These are phyloP conservation scores for Meloe dianella DNA, from an alignment of 2,888 invertebrate species.

Conservation along the genomic window DNA sequence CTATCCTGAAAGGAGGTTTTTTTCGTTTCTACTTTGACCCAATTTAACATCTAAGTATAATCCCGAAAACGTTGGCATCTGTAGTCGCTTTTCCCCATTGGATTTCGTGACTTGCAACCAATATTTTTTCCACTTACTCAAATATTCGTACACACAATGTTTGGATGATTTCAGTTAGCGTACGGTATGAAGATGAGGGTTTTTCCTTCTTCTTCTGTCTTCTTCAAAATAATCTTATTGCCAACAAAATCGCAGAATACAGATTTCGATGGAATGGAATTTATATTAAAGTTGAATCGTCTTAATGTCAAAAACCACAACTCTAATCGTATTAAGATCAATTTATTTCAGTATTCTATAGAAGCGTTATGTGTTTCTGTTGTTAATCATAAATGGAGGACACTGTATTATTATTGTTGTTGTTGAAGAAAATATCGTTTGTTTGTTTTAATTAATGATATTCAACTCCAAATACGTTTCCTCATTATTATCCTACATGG, in stretches of 20 bases:
- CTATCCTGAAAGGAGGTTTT: constrained; percentile 29
- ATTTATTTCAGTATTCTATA: neutral
- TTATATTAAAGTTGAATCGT: constrained; percentile 24
- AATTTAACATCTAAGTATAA: constrained; percentile 37
- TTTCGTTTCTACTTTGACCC: constrained; percentile 38
- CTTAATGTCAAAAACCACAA: neutral
- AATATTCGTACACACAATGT: constrained; percentile 29
- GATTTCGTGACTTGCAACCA: constrained; percentile 41
- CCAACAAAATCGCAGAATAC: constrained; percentile 24
- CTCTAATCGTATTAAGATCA: neutral
- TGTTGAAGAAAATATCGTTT: neutral
- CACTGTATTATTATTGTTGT: neutral
- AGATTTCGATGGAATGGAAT: constrained; percentile 20
- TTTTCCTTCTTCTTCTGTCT: neutral
- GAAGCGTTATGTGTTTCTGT: neutral
- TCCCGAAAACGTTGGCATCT: constrained; percentile 37
- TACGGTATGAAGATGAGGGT: neutral
- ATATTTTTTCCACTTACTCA: constrained; percentile 38
- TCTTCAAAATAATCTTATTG: constrained; percentile 32
- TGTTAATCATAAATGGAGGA: neutral
- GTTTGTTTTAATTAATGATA: neutral
- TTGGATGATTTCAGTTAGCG: constrained; percentile 16
- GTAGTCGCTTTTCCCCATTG: constrained; percentile 23
- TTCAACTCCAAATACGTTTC: neutral
- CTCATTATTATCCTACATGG: neutral